Percentiles rank a stretch among this genome's conserved stretches.
Conservation (phyloP, 2,888 invertebrate species). For the Lasioglossum malachurum region DNA sequence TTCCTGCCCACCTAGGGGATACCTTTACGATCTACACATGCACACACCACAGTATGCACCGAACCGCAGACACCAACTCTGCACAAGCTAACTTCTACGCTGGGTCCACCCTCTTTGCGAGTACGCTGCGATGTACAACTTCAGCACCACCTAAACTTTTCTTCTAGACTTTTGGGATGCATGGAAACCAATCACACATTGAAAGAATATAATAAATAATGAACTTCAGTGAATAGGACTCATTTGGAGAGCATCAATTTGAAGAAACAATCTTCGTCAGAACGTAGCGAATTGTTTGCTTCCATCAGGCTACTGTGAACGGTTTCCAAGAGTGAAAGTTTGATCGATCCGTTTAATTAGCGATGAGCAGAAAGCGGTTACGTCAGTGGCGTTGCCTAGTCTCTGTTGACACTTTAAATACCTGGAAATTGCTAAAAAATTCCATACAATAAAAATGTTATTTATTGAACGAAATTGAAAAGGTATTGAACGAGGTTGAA, state of each 20-base stretch:
- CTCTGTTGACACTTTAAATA: no score
- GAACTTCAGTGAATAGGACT: neutral
- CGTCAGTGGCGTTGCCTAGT: no score
- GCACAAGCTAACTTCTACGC: neutral
- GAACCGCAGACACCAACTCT: conserved; percentile 18
- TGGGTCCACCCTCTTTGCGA: neutral
- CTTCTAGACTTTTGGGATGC: neutral
- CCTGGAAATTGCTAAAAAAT: no score
- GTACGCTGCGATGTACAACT: neutral
- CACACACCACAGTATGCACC: conserved; percentile 22
- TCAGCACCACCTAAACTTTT: neutral
- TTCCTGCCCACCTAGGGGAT: conserved; percentile 56
- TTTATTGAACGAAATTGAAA: no score
- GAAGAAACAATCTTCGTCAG: no score
- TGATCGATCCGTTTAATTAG: no score
- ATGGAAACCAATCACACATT: neutral
- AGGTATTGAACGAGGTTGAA: no score
- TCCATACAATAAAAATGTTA: no score
- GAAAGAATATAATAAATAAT: neutral
- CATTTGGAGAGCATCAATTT: no score
- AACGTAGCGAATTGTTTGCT: no score
- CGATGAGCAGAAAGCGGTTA: neutral
- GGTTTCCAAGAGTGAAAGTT: no score
- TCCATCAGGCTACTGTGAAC: no score
- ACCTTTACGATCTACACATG: conserved; percentile 37